phyloP scores from a whole-genome alignment of 2,888 invertebrate species.

The Luperina nickerlii region DNA sequence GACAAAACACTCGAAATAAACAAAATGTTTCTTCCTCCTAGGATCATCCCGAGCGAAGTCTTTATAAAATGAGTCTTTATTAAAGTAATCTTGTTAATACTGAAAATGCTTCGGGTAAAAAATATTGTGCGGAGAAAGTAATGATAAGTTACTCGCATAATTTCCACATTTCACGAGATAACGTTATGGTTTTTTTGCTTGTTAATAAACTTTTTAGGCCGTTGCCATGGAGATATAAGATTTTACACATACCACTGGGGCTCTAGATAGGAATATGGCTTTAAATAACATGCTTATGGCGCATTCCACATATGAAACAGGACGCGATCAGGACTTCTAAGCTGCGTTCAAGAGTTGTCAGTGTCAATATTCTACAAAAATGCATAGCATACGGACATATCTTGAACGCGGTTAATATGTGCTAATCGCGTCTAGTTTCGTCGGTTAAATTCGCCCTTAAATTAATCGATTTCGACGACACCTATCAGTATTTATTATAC shows the following conservation, averaged over 20 bases:
- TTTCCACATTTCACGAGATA: slow-evolving; percentile 51
- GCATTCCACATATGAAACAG: not conserved
- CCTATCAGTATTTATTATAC: too few species aligned
- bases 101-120: slow-evolving; percentile 56
- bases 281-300: not conserved
- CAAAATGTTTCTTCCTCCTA: not conserved
- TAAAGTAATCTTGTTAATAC: slow-evolving; percentile 58
- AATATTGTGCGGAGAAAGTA: slow-evolving; percentile 35
- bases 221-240: not conserved
- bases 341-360: not conserved
- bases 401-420: not conserved
- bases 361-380: not conserved
- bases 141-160: slow-evolving; percentile 59
- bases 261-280: not conserved
- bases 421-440: not conserved
- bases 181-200: slow-evolving; percentile 29
- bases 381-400: not conserved
- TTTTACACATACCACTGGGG: not conserved
- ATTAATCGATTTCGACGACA: too few species aligned
- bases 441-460: too few species aligned
- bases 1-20: slow-evolving; percentile 23
- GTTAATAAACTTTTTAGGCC: slow-evolving; percentile 33
- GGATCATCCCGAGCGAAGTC: not conserved
- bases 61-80: slow-evolving; percentile 54
- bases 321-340: not conserved